Evolutionary conservation across 2,888 invertebrate genomes (phyloP), one percentile per base, ranked within the genome.

Genomic region (Chrysina gloriosa): DNA sequence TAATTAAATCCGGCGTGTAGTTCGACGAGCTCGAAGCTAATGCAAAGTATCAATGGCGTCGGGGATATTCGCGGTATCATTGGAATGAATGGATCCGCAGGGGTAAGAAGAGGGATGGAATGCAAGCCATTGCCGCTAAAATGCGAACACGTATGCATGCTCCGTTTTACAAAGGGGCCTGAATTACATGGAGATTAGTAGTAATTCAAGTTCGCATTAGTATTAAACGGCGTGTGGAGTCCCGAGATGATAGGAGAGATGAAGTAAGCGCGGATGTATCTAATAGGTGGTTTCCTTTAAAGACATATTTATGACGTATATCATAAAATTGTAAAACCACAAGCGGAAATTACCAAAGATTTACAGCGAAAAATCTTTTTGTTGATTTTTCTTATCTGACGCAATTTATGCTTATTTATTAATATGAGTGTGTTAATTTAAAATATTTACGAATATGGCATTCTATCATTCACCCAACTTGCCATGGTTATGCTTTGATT

Each of bases 281-380:
- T 58, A 58, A 58, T 58, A 27, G 39, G 11, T n/a, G 58, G 9
- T 25, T 58, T 58, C 58, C 58, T 58, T 52, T 58, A 23, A 27
- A 27, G 16, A 6, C 21, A 25, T n/a, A n/a, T n/a, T n/a, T n/a
- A n/a, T n/a, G n/a, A n/a, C n/a, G 23, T 23, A 23, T 25, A 9
- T 5, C 19, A 25, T 39, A 58, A 58, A 58, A 25, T 7, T 14
- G 16, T 6, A 52, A 50, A 27, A 29, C 14, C 27, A 7, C 23
- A 11, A 29, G 29, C 29, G 52, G 29, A 52, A 52, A 29, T 29
- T 52, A 31, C 27, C 14, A 5, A n/a, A 42, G 19, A 16, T 19
- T 42, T 39, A 11, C 5, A 5, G 39, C 11, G 11, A 5, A 39
- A 39, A 39, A 39, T 14, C n/a, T n/a, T n/a, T n/a, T n/a, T n/a